These are phyloP conservation scores for Bombus waltoni DNA, from an alignment of 1,140 invertebrate species.

Conservation along the genomic window DNA sequence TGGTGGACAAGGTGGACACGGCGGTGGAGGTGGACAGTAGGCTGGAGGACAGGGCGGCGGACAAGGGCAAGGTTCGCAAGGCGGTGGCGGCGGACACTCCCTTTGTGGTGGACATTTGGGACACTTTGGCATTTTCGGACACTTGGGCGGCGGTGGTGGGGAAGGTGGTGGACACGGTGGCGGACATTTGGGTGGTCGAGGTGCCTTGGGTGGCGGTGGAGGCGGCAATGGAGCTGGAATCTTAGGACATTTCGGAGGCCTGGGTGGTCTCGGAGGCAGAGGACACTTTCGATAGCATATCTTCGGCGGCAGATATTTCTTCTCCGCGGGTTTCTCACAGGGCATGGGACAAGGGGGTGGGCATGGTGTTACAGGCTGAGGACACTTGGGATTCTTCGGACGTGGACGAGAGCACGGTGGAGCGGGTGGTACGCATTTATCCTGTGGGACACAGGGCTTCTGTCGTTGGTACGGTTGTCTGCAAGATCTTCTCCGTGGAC, in stretches of 20 bases:
- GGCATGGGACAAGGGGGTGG: slow-evolving; percentile 43
- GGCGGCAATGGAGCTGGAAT: slow-evolving; percentile 24
- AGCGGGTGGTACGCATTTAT: slow-evolving; percentile 15
- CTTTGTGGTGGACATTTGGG: slow-evolving; percentile 21
- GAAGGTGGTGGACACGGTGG: neutral
- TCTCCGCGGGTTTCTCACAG: neutral
- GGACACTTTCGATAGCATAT: slow-evolving; percentile 60
- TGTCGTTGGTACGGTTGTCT: neutral
- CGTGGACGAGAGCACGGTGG: slow-evolving; percentile 13
- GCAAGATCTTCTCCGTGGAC: neutral
- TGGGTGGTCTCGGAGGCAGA: slow-evolving; percentile 46
- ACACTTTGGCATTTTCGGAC: neutral
- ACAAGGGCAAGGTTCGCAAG: slow-evolving; percentile 39
- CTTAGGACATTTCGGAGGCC: slow-evolving; percentile 45
- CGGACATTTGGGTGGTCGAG: slow-evolving; percentile 39
- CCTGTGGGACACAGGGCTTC: neutral
- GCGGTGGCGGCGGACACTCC: slow-evolving; percentile 19
- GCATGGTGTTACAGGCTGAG: neutral
- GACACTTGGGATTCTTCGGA: slow-evolving; percentile 14
- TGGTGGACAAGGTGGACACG: slow-evolving; percentile 27
- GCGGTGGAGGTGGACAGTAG: slow-evolving; percentile 26
- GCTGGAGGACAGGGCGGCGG: slow-evolving; percentile 30
- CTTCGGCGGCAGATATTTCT: slow-evolving; percentile 47
- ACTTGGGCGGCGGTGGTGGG: neutral
- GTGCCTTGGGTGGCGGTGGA: slow-evolving; percentile 24